phyloP scores from a whole-genome alignment of 2,113 vertebrate genomes.

The Cariama cristata region DNA sequence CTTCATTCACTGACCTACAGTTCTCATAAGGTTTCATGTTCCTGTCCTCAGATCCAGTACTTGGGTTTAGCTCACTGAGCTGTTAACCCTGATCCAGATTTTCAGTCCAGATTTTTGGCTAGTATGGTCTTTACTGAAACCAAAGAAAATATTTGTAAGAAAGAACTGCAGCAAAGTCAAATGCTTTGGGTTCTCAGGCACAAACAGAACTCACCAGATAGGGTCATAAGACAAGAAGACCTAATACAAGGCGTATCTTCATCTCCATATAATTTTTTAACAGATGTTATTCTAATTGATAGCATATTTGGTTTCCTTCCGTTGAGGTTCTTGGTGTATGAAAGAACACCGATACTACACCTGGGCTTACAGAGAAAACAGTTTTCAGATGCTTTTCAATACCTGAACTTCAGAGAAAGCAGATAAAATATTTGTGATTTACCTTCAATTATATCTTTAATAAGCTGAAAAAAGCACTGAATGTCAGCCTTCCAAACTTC shows the following conservation, averaged over 20 bases:
- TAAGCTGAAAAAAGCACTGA: neutral
- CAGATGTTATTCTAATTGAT: neutral
- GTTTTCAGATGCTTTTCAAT: neutral
- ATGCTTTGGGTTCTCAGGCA: conserved; percentile 22
- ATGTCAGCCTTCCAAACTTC: neutral
- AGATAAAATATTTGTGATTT: neutral
- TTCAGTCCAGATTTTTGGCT: conserved; percentile 34
- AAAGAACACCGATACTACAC: neutral
- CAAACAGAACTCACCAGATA: conserved; percentile 11
- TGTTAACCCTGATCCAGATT: conserved; percentile 15
- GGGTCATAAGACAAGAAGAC: neutral
- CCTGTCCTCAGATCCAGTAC: neutral
- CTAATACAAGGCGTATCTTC: neutral
- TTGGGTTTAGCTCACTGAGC: conserved; percentile 7
- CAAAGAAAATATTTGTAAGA: conserved; percentile 57
- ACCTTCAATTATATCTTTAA: neutral
- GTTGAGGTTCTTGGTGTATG: neutral
- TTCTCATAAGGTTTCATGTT: neutral
- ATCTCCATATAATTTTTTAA: neutral
- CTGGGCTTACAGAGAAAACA: neutral
- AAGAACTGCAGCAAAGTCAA: conserved; percentile 18
- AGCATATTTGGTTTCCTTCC: neutral
- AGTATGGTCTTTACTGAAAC: neutral
- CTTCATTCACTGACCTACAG: neutral
- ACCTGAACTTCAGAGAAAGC: neutral